A percentile compares a stretch with the other conserved stretches of the same genome.
phyloP scores from a whole-genome alignment of 2,797 vertebrate species.

The Spinus olivaceus region DNA sequence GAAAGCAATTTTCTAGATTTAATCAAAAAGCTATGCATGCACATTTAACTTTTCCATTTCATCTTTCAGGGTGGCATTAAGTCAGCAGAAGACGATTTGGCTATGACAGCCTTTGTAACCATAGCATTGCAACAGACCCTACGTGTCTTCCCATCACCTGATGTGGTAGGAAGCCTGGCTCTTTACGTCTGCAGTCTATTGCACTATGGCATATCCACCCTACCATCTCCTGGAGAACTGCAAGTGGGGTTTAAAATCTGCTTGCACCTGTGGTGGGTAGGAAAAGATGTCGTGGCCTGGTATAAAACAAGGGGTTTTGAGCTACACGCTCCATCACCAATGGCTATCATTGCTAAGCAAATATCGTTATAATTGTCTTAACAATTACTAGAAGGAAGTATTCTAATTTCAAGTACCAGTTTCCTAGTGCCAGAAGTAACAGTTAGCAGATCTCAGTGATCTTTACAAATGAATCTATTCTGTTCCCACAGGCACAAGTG shows the following conservation, averaged over 20 bases:
- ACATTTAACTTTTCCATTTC: not conserved
- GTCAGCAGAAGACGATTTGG: constrained; percentile 51
- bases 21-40: accelerated
- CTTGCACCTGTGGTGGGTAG: not conserved
- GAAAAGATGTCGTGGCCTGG: not conserved
- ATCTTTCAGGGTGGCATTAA: constrained; percentile 68
- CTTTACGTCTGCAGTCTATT: not conserved
- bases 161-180: constrained; percentile 51
- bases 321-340: accelerated
- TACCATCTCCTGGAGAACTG: not conserved
- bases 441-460: not conserved
- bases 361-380: not conserved
- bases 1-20: not conserved
- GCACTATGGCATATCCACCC: not conserved
- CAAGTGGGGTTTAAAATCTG: not conserved
- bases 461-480: not conserved
- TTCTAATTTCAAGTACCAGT: not conserved
- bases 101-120: constrained; percentile 73
- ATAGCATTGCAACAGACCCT: constrained; percentile 57
- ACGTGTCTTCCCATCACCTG: not conserved
- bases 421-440: not conserved
- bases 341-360: not conserved
- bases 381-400: not conserved
- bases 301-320: accelerated
- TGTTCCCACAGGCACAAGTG: constrained; percentile 37